Evolutionary conservation across 2,888 invertebrate species (phyloP).

Genomic region (Alloscopus bannaensis): DNA sequence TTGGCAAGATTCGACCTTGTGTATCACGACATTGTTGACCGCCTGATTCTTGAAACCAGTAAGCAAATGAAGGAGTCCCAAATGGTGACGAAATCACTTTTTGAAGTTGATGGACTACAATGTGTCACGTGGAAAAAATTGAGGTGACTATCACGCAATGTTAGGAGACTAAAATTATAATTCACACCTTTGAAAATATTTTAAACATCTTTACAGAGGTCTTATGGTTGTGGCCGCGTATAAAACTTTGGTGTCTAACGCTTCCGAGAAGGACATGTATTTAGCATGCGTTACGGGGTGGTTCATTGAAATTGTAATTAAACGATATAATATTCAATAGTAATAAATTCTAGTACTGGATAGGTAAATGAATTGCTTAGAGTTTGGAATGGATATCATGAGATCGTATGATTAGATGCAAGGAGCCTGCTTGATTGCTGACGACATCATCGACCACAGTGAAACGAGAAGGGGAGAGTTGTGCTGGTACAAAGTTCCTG

Average conservation of each 20-base stretch:
- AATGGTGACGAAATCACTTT: no score
- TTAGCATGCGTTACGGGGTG: conserved; percentile 91
- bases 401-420: conserved; percentile 82
- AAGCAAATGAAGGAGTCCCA: no score
- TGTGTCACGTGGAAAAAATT: conserved; percentile 93
- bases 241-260: conserved; percentile 80
- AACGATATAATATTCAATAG: background rate
- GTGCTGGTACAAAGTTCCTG: conserved; percentile 88
- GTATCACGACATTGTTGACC: no score
- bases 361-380: conserved; percentile 4
- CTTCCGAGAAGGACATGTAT: conserved; percentile 86
- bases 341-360: background rate
- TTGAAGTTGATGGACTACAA: conserved; percentile 87
- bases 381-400: background rate
- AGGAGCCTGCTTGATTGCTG: conserved; percentile 88
- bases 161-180: background rate
- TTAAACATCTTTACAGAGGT: conserved; percentile 77
- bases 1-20: no score
- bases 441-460: conserved; percentile 94
- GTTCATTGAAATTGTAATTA: conserved; percentile 94
- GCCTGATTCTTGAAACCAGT: no score
- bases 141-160: conserved; percentile 75
- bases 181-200: background rate
- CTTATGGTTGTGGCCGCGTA: conserved; percentile 85
- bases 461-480: conserved; percentile 88